These are phyloP conservation scores for Dryocosmus kuriphilus DNA, from an alignment of 2,888 invertebrate species.

Conservation along the genomic window DNA sequence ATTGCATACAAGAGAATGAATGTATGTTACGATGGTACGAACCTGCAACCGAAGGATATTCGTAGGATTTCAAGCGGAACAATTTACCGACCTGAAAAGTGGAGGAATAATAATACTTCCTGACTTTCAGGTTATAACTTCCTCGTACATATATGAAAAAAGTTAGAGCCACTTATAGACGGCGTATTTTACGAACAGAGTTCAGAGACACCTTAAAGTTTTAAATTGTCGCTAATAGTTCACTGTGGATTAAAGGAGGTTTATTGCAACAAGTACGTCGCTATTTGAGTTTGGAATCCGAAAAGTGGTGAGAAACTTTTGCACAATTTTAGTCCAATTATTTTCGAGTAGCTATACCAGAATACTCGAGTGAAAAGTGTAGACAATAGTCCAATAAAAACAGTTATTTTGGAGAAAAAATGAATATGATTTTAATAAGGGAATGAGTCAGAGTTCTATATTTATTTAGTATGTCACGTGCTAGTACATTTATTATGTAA, in stretches of 20 bases:
- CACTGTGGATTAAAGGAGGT: slow-evolving; percentile 25
- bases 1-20: slow-evolving; percentile 18
- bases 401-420: too few species aligned
- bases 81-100: slow-evolving; percentile 41
- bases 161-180: slow-evolving; percentile 63
- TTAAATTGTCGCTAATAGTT: slow-evolving; percentile 34
- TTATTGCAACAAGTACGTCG: slow-evolving; percentile 35
- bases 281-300: slow-evolving; percentile 20
- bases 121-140: slow-evolving; percentile 50
- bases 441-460: too few species aligned
- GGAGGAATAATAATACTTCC: slow-evolving; percentile 43
- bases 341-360: slow-evolving; percentile 12
- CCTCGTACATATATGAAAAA: slow-evolving; percentile 62
- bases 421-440: too few species aligned
- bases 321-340: slow-evolving; percentile 10
- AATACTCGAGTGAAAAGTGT: neutral
- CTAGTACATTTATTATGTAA: too few species aligned
- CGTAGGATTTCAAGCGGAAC: slow-evolving; percentile 37
- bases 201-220: slow-evolving; percentile 32
- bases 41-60: slow-evolving; percentile 25
- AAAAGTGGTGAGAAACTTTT: slow-evolving; percentile 24
- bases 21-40: slow-evolving; percentile 17
- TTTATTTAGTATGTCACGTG: too few species aligned
- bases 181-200: slow-evolving; percentile 58
- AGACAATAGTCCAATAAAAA: too few species aligned